Conservation (phyloP, 2,888 invertebrate species). For the Lepidonotus clava region DNA sequence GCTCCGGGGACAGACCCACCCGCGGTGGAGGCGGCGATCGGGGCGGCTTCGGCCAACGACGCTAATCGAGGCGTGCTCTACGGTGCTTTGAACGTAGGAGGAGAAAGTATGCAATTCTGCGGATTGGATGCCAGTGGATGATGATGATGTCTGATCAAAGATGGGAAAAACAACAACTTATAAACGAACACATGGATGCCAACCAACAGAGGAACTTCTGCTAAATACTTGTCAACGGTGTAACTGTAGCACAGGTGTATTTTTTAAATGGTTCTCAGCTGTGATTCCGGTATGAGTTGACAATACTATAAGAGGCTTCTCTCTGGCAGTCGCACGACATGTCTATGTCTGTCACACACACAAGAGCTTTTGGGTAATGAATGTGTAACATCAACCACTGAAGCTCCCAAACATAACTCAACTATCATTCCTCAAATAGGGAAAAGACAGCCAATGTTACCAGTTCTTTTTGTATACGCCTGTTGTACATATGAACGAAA, state of each 20-base stretch:
- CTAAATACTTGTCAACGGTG: constrained; percentile 20
- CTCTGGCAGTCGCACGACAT: not conserved
- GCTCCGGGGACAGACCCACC: constrained; percentile 21
- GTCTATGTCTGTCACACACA: not conserved
- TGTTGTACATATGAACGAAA: constrained; percentile 36
- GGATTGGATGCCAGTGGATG: not conserved
- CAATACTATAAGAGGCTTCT: constrained; percentile 21
- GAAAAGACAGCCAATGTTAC: constrained; percentile 35
- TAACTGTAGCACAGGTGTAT: constrained; percentile 17
- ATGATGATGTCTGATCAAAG: too few species aligned
- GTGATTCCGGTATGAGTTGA: constrained; percentile 47
- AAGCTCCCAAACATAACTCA: constrained; percentile 24
- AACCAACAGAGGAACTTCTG: constrained; percentile 30
- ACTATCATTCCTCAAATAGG: constrained; percentile 51
- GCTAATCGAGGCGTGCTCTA: not conserved
- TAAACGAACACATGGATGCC: constrained; percentile 17
- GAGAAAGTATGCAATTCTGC: constrained; percentile 56
- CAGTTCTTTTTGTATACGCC: constrained; percentile 40
- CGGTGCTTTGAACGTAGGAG: constrained; percentile 46
- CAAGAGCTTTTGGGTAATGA: not conserved
- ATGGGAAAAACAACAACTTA: too few species aligned
- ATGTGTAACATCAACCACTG: constrained; percentile 4
- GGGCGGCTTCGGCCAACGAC: constrained; percentile 44
- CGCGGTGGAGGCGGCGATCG: constrained; percentile 25
- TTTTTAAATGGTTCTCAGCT: constrained; percentile 47